Percentiles rank a stretch among this genome's conserved stretches.
Evolutionary conservation across 2,113 vertebrate species (phyloP).

Genomic region (Cynopterus brachyotis): DNA sequence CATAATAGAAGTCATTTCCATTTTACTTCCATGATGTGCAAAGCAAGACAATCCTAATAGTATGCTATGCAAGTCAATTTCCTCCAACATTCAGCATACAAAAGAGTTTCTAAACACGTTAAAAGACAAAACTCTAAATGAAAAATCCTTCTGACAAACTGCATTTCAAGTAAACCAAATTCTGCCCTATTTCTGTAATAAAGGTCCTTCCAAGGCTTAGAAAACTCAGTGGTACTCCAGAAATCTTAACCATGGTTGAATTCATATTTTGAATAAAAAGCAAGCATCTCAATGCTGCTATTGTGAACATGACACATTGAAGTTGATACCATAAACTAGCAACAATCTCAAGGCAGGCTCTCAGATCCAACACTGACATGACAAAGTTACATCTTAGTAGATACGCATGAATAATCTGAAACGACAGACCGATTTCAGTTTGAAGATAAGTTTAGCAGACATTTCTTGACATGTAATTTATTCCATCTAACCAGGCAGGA

Average conservation of each 20-base stretch:
- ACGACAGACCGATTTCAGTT: background rate
- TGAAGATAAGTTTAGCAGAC: conserved; percentile 45
- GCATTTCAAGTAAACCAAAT: background rate
- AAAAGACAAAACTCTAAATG: background rate
- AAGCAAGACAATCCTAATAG: conserved; percentile 45
- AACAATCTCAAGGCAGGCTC: background rate
- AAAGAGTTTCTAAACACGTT: background rate
- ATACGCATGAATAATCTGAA: background rate
- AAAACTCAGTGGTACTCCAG: background rate
- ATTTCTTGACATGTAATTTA: conserved; percentile 40
- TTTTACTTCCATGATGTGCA: conserved; percentile 46
- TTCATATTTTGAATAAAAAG: background rate
- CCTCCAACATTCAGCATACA: background rate
- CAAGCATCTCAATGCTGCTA: background rate
- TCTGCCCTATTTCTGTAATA: background rate
- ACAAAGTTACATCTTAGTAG: conserved; percentile 26
- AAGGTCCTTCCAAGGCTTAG: background rate
- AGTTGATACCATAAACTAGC: background rate
- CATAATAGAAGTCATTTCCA: conserved; percentile 46
- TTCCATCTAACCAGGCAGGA: conserved; percentile 14
- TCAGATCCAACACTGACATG: background rate
- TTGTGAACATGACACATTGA: background rate
- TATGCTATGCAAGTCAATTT: background rate
- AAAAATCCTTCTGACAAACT: background rate
- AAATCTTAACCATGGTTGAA: background rate